Percentiles rank a stretch among this genome's conserved stretches.
phyloP scores from a whole-genome alignment of 1,140 invertebrate species.

The Triops cancriformis region DNA sequence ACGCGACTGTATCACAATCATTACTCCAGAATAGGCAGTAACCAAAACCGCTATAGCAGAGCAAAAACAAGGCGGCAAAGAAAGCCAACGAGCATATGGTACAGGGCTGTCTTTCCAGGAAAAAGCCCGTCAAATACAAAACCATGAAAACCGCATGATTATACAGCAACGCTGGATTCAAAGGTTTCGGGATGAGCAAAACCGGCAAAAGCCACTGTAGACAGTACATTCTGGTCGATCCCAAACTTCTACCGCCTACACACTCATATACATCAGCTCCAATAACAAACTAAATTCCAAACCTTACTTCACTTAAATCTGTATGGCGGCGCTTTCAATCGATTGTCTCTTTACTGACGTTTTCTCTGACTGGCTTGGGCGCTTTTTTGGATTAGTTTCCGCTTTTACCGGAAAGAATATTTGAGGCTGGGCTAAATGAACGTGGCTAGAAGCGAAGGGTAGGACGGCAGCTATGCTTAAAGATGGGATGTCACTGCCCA shows the following conservation, averaged over 20 bases:
- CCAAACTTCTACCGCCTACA: constrained; percentile 4
- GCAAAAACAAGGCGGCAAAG: constrained; percentile 77
- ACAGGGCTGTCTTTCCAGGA: constrained; percentile 90
- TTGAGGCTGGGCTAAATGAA: neutral
- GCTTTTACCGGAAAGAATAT: neutral
- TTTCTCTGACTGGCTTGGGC: neutral
- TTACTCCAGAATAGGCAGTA: constrained; percentile 86
- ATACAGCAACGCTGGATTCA: constrained; percentile 85
- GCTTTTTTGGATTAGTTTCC: neutral
- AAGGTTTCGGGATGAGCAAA: constrained; percentile 89
- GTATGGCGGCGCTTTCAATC: neutral
- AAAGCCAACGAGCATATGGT: constrained; percentile 93
- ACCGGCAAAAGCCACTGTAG: constrained; percentile 97
- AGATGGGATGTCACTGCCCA: neutral
- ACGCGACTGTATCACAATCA: constrained; percentile 63
- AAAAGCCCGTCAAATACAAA: constrained; percentile 76
- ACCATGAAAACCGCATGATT: constrained; percentile 96
- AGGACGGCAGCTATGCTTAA: neutral
- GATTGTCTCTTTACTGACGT: neutral
- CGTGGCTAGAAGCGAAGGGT: neutral
- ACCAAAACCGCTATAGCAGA: constrained; percentile 91
- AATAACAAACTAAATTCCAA: neutral
- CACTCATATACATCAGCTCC: neutral
- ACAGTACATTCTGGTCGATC: constrained; percentile 78
- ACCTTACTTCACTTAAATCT: neutral